A percentile compares a stretch with the other conserved stretches of the same genome.
Conservation (phyloP, 2,113 vertebrate species). For the Halcyon malimbica region DNA sequence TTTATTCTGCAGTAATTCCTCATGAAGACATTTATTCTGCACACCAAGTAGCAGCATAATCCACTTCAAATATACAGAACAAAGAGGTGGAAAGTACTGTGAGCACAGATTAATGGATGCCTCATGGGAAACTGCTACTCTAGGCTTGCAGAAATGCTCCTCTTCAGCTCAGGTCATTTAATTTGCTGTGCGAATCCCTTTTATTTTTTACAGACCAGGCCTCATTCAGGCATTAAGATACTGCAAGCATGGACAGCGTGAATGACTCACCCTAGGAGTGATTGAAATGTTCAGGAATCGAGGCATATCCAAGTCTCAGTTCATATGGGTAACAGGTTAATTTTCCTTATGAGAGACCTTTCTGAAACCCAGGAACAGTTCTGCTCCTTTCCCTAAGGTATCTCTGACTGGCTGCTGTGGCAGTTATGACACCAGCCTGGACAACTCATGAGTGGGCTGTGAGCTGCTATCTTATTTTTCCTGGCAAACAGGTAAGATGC, state of each 20-base stretch:
- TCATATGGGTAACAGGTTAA: neutral
- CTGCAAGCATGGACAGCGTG: neutral
- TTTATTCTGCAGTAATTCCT: neutral
- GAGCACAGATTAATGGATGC: neutral
- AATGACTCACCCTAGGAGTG: neutral
- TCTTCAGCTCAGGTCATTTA: neutral
- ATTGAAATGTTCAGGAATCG: neutral
- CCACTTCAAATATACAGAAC: constrained; percentile 5
- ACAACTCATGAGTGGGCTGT: neutral
- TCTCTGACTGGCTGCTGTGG: neutral
- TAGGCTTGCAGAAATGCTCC: neutral
- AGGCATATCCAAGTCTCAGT: neutral
- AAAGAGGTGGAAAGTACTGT: neutral
- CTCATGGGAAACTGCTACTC: neutral
- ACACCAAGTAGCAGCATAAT: neutral
- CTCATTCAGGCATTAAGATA: neutral
- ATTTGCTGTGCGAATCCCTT: neutral
- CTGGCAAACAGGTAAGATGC: neutral
- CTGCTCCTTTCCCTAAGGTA: neutral
- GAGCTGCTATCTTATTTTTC: neutral
- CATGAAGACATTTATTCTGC: neutral
- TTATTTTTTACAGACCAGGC: neutral
- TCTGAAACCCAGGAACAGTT: neutral
- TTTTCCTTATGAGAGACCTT: neutral
- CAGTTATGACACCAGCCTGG: neutral